Conservation (phyloP, 2,113 vertebrate genomes). For the Trochalopteron elliotii region DNA sequence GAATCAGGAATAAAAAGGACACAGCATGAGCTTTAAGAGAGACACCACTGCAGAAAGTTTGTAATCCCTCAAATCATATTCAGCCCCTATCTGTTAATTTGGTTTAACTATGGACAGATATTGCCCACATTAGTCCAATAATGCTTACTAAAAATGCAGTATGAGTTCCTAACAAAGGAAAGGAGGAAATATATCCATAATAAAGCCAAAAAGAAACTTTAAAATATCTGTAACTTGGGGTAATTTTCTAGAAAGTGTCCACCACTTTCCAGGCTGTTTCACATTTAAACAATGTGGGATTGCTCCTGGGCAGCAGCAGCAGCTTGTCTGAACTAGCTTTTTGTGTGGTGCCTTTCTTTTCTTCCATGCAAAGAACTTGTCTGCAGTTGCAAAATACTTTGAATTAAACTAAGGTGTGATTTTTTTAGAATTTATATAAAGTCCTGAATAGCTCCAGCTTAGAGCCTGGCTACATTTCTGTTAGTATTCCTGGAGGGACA, state of each 20-base stretch:
- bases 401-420: background rate
- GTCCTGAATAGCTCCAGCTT: background rate
- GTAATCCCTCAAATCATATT: background rate
- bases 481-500: background rate
- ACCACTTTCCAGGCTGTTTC: background rate
- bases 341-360: background rate
- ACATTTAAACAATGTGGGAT: background rate
- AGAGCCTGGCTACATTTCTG: background rate
- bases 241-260: background rate
- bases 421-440: background rate
- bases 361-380: background rate
- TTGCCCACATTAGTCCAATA: background rate
- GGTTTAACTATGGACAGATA: background rate
- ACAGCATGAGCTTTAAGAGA: background rate
- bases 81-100: background rate
- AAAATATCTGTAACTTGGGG: background rate
- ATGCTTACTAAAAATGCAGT: background rate
- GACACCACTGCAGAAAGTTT: background rate
- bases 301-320: background rate
- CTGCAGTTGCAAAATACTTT: background rate
- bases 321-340: background rate
- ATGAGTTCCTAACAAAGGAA: background rate
- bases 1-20: background rate
- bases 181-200: background rate
- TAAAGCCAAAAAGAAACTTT: background rate